Evolutionary conservation across 2,888 invertebrate species (phyloP).

Genomic region (Neoitamus cyanurus): DNA sequence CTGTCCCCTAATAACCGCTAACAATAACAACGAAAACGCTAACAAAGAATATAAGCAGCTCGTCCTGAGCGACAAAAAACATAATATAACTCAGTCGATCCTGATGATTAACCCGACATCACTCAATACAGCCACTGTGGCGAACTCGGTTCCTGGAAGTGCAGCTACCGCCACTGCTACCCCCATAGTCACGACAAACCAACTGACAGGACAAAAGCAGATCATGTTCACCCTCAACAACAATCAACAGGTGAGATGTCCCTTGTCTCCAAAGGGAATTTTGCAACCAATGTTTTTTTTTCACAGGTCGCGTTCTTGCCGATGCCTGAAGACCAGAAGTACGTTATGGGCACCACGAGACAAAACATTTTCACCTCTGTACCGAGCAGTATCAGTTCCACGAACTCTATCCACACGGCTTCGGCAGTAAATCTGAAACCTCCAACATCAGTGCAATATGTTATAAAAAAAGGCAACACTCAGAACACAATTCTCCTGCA

Average conservation of each 20-base stretch:
- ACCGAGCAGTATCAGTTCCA: constrained; percentile 34
- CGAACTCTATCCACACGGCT: constrained; percentile 33
- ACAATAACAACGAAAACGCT: constrained; percentile 44
- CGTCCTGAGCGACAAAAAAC: constrained; percentile 50
- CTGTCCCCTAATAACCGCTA: constrained; percentile 51
- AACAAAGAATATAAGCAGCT: constrained; percentile 45
- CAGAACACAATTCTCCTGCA: constrained; percentile 53
- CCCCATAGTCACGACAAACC: constrained; percentile 54
- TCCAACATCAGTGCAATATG: constrained; percentile 59
- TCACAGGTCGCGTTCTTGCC: constrained; percentile 55
- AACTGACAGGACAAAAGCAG: constrained; percentile 58
- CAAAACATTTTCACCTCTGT: constrained; percentile 45
- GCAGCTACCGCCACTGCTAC: constrained; percentile 52
- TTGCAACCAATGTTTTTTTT: background rate
- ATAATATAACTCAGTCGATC: constrained; percentile 49
- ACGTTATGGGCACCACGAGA: constrained; percentile 48
- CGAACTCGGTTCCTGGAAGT: constrained; percentile 56
- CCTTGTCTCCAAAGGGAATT: background rate
- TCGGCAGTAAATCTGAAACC: constrained; percentile 46
- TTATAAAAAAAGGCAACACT: constrained; percentile 59
- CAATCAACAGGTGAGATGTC: constrained; percentile 61
- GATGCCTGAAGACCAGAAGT: constrained; percentile 53
- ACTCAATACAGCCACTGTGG: constrained; percentile 47
- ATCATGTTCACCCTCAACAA: constrained; percentile 62
- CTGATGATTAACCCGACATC: constrained; percentile 51